These are phyloP conservation scores for Meteorus colon DNA, from an alignment of 2,888 invertebrate genomes.

Conservation along the genomic window DNA sequence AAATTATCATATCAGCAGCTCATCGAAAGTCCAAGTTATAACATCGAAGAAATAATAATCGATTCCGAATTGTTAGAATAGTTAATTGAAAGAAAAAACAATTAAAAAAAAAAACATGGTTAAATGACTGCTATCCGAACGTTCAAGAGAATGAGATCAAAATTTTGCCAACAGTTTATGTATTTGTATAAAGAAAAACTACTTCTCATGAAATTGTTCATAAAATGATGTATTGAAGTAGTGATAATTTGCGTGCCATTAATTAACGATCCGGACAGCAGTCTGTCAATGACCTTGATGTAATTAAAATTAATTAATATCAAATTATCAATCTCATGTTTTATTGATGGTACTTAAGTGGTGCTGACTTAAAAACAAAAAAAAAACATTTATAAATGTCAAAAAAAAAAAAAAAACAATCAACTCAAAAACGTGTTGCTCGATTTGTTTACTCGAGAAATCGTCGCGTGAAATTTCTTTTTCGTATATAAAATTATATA, in stretches of 20 bases:
- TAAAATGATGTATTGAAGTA: neutral
- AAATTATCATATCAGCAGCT: constrained; percentile 51
- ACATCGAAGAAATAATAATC: constrained; percentile 53
- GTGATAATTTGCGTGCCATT: constrained; percentile 1
- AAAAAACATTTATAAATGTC: constrained; percentile 26
- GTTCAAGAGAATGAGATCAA: neutral
- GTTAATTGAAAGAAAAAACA: constrained; percentile 38
- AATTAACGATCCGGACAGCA: constrained; percentile 38
- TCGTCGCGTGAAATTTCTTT: constrained; percentile 16
- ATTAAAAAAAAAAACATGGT: neutral
- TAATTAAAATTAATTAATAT: constrained; percentile 64
- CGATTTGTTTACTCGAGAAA: constrained; percentile 32
- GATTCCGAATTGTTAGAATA: constrained; percentile 52
- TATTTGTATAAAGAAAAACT: neutral
- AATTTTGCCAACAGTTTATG: neutral
- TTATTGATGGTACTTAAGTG: constrained; percentile 67
- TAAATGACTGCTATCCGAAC: constrained; percentile 7
- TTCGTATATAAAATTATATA: neutral
- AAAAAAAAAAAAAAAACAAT: neutral
- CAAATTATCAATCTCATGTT: constrained; percentile 67
- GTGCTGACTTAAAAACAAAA: constrained; percentile 45
- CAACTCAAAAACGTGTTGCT: neutral
- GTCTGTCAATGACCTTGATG: constrained; percentile 58
- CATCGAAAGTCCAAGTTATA: constrained; percentile 52
- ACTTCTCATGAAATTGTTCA: neutral